phyloP scores from a whole-genome alignment of 2,113 vertebrate genomes.

The Echinops telfairi region DNA sequence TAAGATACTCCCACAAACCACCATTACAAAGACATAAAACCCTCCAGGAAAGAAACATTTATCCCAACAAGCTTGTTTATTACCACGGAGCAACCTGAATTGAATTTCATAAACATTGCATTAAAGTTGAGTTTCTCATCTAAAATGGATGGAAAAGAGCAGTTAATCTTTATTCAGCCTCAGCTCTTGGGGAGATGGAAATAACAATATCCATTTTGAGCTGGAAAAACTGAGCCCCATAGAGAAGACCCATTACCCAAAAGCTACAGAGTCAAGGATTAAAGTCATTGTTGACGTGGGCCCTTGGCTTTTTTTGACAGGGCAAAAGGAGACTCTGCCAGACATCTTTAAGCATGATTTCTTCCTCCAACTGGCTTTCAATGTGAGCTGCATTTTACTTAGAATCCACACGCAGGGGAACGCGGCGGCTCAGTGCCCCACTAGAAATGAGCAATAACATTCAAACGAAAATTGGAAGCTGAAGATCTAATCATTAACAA shows the following conservation, averaged over 20 bases:
- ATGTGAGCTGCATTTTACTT: slow-evolving; percentile 85
- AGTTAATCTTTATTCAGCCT: slow-evolving; percentile 58
- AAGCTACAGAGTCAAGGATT: background rate
- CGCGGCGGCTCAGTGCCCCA: slow-evolving; percentile 75
- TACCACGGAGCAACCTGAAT: slow-evolving; percentile 64
- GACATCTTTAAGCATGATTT: slow-evolving; percentile 84
- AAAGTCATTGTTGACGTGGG: slow-evolving; percentile 61
- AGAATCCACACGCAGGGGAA: slow-evolving; percentile 80
- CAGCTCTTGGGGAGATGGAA: slow-evolving; percentile 16
- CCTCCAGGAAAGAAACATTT: slow-evolving; percentile 75
- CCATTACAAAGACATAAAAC: slow-evolving; percentile 70
- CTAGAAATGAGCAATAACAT: slow-evolving; percentile 90
- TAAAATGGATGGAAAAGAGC: slow-evolving; percentile 75
- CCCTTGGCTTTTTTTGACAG: slow-evolving; percentile 45
- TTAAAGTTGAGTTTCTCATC: slow-evolving; percentile 62
- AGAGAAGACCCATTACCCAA: background rate
- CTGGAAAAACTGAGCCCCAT: slow-evolving; percentile 21
- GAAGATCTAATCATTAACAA: slow-evolving; percentile 90
- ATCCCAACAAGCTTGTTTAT: slow-evolving; percentile 58
- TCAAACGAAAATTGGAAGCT: slow-evolving; percentile 89
- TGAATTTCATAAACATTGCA: slow-evolving; percentile 68
- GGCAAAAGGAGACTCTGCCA: slow-evolving; percentile 76
- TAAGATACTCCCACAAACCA: slow-evolving; percentile 77
- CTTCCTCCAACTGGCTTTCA: slow-evolving; percentile 83
- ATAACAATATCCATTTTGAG: slow-evolving; percentile 23